Evolutionary conservation across 2,797 vertebrate genomes (phyloP).

Genomic region (Helarctos malayanus): DNA sequence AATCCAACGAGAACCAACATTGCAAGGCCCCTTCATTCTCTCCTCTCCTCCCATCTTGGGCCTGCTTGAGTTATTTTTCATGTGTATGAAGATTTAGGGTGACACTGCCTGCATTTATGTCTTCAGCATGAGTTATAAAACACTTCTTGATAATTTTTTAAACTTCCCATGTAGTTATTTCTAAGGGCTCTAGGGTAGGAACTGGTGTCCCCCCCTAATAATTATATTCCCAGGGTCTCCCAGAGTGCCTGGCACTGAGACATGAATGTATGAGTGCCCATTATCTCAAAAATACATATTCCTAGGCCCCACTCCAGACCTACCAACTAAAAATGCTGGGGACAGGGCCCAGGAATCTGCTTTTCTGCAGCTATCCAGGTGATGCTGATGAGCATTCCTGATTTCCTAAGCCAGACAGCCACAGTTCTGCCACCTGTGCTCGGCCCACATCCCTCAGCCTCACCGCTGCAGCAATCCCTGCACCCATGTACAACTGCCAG

Average conservation of each 20-base stretch:
- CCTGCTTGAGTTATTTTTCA: neutral
- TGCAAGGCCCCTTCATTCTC: neutral
- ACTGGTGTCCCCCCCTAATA: neutral
- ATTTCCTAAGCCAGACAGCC: neutral
- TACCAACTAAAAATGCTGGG: neutral
- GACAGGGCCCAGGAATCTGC: neutral
- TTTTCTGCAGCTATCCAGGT: neutral
- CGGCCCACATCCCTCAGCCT: neutral
- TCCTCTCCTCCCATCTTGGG: neutral
- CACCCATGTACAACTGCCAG: neutral
- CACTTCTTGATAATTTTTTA: neutral
- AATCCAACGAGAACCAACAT: neutral
- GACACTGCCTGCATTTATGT: neutral
- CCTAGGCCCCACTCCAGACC: neutral
- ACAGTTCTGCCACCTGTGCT: fast-evolving
- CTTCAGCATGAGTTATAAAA: neutral
- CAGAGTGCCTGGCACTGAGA: neutral
- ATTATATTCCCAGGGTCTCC: neutral
- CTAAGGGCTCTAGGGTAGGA: neutral
- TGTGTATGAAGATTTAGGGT: neutral
- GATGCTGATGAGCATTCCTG: neutral
- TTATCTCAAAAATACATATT: neutral
- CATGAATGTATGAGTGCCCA: neutral
- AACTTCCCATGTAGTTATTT: neutral
- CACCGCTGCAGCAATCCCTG: neutral